phyloP scores from a whole-genome alignment of 1,140 invertebrate genomes.

The Atta cephalotes region DNA sequence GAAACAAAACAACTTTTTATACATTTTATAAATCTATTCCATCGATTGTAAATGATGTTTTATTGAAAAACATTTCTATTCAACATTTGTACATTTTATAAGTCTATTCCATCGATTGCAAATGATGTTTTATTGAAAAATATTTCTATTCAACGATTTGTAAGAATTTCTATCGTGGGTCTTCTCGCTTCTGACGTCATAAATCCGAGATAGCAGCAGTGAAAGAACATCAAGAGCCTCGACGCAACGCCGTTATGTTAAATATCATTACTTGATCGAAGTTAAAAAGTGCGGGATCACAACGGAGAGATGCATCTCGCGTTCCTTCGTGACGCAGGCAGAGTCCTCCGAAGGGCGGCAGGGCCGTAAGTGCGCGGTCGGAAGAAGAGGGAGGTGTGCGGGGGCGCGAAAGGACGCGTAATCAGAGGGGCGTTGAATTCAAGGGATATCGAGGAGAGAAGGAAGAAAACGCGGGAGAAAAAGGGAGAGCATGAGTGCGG shows the following conservation, averaged over 20 bases:
- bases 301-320: constrained; percentile 23
- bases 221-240: neutral
- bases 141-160: too few species aligned
- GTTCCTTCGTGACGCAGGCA: neutral
- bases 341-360: constrained; percentile 50
- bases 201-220: too few species aligned
- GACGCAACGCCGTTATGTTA: neutral
- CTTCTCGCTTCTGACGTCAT: too few species aligned
- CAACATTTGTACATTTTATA: too few species aligned
- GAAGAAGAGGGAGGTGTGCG: neutral
- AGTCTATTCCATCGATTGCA: too few species aligned
- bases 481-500: constrained; percentile 21
- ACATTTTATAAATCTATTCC: too few species aligned
- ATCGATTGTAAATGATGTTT: too few species aligned
- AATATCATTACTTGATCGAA: neutral
- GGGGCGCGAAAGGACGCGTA: constrained; percentile 75
- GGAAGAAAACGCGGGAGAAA: neutral
- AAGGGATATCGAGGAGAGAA: constrained; percentile 72
- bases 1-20: too few species aligned
- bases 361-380: constrained; percentile 27
- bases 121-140: too few species aligned
- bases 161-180: too few species aligned
- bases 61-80: too few species aligned
- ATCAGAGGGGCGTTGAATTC: constrained; percentile 83
- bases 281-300: constrained; percentile 12